A percentile compares a stretch with the other conserved stretches of the same genome.
Conservation (phyloP, 2,888 invertebrate species). For the Diarsia dahlii region DNA sequence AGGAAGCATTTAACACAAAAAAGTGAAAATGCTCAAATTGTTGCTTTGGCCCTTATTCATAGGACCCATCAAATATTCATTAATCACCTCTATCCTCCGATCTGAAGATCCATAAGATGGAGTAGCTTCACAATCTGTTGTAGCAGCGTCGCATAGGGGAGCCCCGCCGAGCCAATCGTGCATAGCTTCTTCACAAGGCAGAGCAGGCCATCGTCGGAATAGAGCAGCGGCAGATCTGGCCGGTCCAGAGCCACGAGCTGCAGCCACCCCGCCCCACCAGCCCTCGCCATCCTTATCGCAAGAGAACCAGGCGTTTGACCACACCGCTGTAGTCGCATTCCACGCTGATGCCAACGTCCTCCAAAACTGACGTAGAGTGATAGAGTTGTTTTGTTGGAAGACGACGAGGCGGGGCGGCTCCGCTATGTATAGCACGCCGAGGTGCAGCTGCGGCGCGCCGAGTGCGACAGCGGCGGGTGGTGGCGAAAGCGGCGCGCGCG, state of each 20-base stretch:
- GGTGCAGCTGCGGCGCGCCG: conserved; percentile 88
- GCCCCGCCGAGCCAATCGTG: conserved; percentile 92
- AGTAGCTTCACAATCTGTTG: conserved; percentile 84
- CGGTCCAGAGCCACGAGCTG: conserved; percentile 83
- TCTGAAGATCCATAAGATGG: conserved; percentile 74
- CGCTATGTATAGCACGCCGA: conserved; percentile 86
- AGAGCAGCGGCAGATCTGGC: conserved; percentile 91
- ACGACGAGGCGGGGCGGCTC: conserved; percentile 82
- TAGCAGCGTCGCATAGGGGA: conserved; percentile 81
- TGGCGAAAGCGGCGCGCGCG: conserved; percentile 82
- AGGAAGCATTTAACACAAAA: no score
- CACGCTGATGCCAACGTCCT: conserved; percentile 87
- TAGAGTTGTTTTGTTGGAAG: conserved; percentile 88
- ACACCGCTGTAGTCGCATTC: conserved; percentile 86
- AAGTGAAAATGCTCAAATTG: no score
- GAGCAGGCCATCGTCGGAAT: conserved; percentile 91
- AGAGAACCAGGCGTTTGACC: conserved; percentile 88
- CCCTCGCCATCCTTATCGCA: conserved; percentile 81
- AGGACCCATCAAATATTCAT: neutral
- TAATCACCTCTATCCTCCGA: conserved; percentile 79
- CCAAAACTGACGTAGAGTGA: conserved; percentile 90
- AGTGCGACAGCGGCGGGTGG: conserved; percentile 87
- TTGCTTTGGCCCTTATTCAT: no score
- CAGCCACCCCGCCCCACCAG: conserved; percentile 88
- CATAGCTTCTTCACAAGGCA: conserved; percentile 94